These are phyloP conservation scores for Sturmia bella DNA, from an alignment of 2,888 invertebrate species.

Conservation along the genomic window DNA sequence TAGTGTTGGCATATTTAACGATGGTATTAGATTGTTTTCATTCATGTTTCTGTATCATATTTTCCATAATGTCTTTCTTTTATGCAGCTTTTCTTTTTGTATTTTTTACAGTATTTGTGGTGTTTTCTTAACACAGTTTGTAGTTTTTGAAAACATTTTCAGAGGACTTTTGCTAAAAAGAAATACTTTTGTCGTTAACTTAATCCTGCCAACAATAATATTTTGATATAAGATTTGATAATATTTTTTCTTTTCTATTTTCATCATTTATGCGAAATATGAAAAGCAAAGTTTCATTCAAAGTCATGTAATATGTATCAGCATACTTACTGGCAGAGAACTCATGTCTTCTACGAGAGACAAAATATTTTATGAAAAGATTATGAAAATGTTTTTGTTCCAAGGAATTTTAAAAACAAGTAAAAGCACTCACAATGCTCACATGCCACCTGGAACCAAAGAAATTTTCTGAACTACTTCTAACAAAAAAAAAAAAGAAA, in stretches of 20 bases:
- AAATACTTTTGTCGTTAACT: slow-evolving; percentile 36
- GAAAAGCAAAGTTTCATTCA: too few relatives aligned
- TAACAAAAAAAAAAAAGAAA: too few relatives aligned
- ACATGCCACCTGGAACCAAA: too few relatives aligned
- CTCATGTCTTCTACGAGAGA: too few relatives aligned
- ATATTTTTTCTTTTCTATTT: neutral
- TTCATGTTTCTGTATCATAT: slow-evolving; percentile 4
- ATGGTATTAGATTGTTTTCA: slow-evolving; percentile 48
- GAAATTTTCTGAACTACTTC: too few relatives aligned
- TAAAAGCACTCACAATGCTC: too few relatives aligned
- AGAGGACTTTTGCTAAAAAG: neutral
- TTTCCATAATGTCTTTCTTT: slow-evolving; percentile 15
- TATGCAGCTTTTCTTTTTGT: slow-evolving; percentile 19
- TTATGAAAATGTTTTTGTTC: too few relatives aligned
- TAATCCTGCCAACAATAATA: slow-evolving; percentile 42
- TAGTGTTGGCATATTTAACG: slow-evolving; percentile 49
- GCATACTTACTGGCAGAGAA: too few relatives aligned
- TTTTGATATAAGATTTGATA: slow-evolving; percentile 30
- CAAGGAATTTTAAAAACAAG: too few relatives aligned
- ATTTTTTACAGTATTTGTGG: slow-evolving; percentile 36
- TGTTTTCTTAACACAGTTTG: slow-evolving; percentile 60
- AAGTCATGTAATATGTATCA: too few relatives aligned
- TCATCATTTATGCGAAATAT: neutral
- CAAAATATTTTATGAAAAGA: too few relatives aligned
- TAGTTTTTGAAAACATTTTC: slow-evolving; percentile 17